Evolutionary conservation across 2,888 invertebrate species (phyloP), one percentile per base, ranked within the genome.

Genomic region (Marasmarcha lunaedactyla): DNA sequence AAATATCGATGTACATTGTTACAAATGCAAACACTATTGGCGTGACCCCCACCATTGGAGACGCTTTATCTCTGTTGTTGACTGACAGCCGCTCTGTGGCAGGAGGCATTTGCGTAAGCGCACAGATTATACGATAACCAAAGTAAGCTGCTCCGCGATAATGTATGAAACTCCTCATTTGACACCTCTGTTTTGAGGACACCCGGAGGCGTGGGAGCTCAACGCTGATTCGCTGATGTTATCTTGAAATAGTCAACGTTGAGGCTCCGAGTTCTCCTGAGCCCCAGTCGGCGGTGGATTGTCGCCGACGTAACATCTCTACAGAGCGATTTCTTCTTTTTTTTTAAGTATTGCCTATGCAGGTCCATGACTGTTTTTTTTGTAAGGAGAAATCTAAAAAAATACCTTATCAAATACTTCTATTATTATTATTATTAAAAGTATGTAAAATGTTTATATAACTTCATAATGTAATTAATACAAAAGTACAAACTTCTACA

Each of bases 101-200:
- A 59, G 65, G 66, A 71, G 70, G 62, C 71, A 72, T 74, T 79
- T 79, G 78, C 81, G 79, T 78, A 79, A 77, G 74, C 20, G 20
- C 20, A 20, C 4, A 30, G 30, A 30, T 11, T 30, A 30, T 3
- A 30, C 30, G 3, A 30, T 3, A 9, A 30, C 76, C 68, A 70
- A 6, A 38, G 0, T 49, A 50, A 41, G 0, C 30, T 45, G 65
- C 60, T 7, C 61, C 20, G 47, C 3, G 30, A 30, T 30, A 30
- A 30, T 11, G 11, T 30, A n/a, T 11, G 11, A 7, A n/a, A 30
- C 30, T 30, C 11, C 4, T 2, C 30, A n/a, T 2, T 11, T n/a
- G 30, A 20, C 7, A 20, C 7, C 20, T 3, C 20, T 7, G 20
- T 20, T 20, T 30, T n/a, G 10, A 10, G 6, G 4, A 10, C 11